phyloP scores from a whole-genome alignment of 2,888 invertebrate genomes.

The Eugnorisma glareosa region DNA sequence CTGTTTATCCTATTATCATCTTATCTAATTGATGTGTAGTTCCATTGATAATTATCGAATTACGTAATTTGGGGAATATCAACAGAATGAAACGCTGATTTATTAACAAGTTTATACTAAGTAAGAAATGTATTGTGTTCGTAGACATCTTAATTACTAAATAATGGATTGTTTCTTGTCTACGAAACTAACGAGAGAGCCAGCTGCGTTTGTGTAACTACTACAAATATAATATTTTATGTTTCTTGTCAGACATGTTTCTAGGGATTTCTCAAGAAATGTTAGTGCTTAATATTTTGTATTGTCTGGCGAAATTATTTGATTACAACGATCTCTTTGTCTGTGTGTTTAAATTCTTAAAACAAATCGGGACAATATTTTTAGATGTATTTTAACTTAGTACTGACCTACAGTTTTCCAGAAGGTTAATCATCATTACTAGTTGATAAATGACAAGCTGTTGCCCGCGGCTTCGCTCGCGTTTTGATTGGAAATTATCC shows the following conservation, averaged over 20 bases:
- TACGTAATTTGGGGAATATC: neutral
- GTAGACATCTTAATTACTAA: conserved; percentile 39
- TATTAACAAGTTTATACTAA: conserved; percentile 4
- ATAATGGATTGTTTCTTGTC: conserved; percentile 33
- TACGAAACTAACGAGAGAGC: conserved; percentile 25
- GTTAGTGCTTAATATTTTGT: neutral
- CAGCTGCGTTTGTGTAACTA: conserved; percentile 16
- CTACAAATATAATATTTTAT: conserved; percentile 18
- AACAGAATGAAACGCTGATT: conserved; percentile 2
- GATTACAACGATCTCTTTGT: neutral
- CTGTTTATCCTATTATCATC: neutral
- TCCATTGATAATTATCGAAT: neutral
- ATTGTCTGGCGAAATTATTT: neutral
- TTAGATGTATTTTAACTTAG: neutral
- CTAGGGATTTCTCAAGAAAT: conserved; percentile 1
- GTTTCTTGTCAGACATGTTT: conserved; percentile 17
- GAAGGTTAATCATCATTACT: neutral
- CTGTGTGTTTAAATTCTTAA: neutral
- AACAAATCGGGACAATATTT: neutral
- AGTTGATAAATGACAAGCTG: neutral
- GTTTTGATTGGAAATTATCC: too few species aligned
- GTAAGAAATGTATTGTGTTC: conserved; percentile 34
- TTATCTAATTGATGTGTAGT: neutral
- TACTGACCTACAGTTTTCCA: neutral
- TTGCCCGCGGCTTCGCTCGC: too few species aligned